A percentile compares a stretch with the other conserved stretches of the same genome.
phyloP scores from a whole-genome alignment of 1,140 invertebrate genomes.

The Gryllus bimaculatus region DNA sequence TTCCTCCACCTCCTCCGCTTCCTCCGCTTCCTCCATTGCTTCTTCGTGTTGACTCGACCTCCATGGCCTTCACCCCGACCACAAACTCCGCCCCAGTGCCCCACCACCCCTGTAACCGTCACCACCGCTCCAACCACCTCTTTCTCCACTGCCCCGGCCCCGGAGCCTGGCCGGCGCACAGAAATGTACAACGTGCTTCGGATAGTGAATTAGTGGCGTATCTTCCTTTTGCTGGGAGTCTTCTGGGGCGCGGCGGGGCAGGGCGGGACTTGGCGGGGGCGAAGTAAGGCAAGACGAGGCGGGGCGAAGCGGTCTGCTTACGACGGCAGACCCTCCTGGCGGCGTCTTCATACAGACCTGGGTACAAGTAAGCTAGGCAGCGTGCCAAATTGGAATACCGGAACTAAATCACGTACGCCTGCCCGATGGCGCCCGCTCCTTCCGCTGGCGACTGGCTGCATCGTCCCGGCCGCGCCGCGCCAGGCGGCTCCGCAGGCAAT shows the following conservation, averaged over 20 bases:
- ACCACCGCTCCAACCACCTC: no score
- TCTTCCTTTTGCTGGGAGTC: not conserved
- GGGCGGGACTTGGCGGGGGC: no score
- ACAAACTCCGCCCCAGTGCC: no score
- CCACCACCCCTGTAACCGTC: no score
- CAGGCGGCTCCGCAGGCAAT: no score
- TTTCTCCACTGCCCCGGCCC: not conserved
- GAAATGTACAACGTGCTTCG: not conserved
- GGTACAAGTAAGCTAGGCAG: not conserved
- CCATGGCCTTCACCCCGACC: no score
- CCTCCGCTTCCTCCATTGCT: no score
- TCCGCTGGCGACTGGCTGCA: not conserved
- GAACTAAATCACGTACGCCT: not conserved
- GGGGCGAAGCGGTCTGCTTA: no score
- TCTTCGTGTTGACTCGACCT: no score
- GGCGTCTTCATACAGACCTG: not conserved
- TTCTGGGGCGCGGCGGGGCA: no score
- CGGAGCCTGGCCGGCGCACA: not conserved
- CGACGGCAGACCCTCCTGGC: not conserved
- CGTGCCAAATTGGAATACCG: conserved; percentile 3
- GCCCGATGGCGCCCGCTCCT: not conserved
- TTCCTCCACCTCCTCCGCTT: not conserved
- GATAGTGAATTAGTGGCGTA: not conserved
- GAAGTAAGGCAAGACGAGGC: no score
- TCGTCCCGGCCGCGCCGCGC: no score